A percentile compares a stretch with the other conserved stretches of the same genome.
Conservation (phyloP, 2,113 vertebrate genomes). For the Phalacrocorax pelagicus region DNA sequence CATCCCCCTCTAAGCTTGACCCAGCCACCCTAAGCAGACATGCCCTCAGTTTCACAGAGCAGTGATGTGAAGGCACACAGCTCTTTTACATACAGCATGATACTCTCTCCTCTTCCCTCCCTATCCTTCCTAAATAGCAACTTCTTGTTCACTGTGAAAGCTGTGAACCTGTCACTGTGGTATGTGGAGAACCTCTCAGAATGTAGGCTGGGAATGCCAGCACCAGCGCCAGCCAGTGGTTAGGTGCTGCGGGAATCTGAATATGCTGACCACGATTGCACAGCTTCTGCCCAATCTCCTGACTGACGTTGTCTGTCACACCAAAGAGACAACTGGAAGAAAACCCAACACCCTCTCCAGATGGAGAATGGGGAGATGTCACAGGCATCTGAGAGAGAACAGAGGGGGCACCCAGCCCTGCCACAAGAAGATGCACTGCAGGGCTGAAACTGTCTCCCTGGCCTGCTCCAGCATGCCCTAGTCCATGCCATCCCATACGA, state of each 20-base stretch:
- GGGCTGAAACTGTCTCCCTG: neutral
- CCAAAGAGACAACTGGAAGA: neutral
- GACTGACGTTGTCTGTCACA: neutral
- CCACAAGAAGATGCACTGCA: neutral
- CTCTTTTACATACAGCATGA: neutral
- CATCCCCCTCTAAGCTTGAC: neutral
- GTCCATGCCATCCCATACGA: neutral
- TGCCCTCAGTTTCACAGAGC: neutral
- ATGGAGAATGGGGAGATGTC: neutral
- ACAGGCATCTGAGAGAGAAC: neutral
- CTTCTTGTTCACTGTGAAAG: neutral
- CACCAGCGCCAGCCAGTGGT: too few relatives aligned
- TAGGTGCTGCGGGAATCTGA: neutral
- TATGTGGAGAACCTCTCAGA: neutral
- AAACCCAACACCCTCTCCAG: neutral
- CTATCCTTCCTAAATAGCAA: neutral
- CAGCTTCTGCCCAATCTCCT: neutral
- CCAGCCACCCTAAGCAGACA: neutral
- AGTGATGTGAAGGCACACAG: neutral
- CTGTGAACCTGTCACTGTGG: neutral
- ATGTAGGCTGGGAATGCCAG: neutral
- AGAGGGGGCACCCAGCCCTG: neutral
- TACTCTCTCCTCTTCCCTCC: neutral
- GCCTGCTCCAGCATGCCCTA: neutral
- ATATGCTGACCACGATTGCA: neutral